Evolutionary conservation across 2,888 invertebrate genomes (phyloP), one percentile per base, ranked within the genome.

Genomic region (Pristionchus exspectatus): DNA sequence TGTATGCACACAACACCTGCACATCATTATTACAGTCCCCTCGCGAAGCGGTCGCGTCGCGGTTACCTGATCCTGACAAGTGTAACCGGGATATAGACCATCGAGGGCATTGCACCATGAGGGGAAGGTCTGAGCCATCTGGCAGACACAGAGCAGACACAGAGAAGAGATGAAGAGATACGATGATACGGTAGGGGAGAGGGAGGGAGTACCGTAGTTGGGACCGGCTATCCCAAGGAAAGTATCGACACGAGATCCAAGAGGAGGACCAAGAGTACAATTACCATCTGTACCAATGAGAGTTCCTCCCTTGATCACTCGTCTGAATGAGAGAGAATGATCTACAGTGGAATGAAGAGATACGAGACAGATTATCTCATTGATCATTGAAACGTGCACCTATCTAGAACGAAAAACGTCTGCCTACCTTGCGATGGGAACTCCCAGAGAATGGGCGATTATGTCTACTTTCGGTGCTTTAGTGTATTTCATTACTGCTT

Each of bases 41-140:
- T 30, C 33, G 63, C 63, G 86, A 50, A 14, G 86, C 63, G 66
- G 86, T 66, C 33, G 63, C 63, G 86, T 86, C 24, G 66, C 63
- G 66, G 56, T 63, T 89, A 93, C 93, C 92, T 93, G 93, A 91
- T 93, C 93, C 83, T 93, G 93, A 89, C 93, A 93, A n/a, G 93
- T 93, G 89, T 93, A 93, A 83, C 94, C 91, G 7, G 94, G 94
- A 89, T 94, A 94, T 27, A 94, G 91, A 38, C 94, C 94, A 84
- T 94, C 94, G 50, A 94, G 90, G 30, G 94, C 94, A 90, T 94
- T 94, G 87, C 94, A 94, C 94, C 94, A 95, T 0, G 94, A 94
- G 3, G 94, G 94, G 4, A 94, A 93, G 4, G 94, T 94, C 88
- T 94, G 94, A 10, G 94, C 94, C 83, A 94, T 85, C 90, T 94